These are phyloP conservation scores for Tortricodes alternella DNA, from an alignment of 2,888 invertebrate genomes.

Conservation along the genomic window DNA sequence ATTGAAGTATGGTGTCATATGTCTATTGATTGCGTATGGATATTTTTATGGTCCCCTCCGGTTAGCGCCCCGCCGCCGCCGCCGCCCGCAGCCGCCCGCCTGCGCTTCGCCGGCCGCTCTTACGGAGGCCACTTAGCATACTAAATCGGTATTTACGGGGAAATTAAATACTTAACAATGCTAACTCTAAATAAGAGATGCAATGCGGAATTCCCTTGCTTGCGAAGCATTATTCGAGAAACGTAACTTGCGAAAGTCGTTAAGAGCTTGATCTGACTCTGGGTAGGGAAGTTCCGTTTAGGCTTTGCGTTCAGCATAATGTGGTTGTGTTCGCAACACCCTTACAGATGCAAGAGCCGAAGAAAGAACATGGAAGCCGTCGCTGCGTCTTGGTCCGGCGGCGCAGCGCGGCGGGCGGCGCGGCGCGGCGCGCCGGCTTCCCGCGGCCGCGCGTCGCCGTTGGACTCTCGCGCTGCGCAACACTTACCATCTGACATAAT, in stretches of 20 bases:
- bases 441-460: constrained; percentile 43
- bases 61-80: constrained; percentile 74
- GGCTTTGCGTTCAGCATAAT: constrained; percentile 80
- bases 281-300: constrained; percentile 72
- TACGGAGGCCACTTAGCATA: constrained; percentile 78
- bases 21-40: constrained; percentile 83
- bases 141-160: constrained; percentile 82
- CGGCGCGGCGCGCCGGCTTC: constrained; percentile 37
- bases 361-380: constrained; percentile 56
- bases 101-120: constrained; percentile 69
- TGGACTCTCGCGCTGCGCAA: constrained; percentile 38
- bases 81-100: constrained; percentile 57
- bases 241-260: constrained; percentile 49
- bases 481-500: constrained; percentile 54
- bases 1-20: constrained; percentile 72
- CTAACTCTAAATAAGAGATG: constrained; percentile 64
- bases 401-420: constrained; percentile 29
- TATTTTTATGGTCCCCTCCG: constrained; percentile 81
- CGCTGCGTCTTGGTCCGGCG: constrained; percentile 36
- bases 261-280: constrained; percentile 73
- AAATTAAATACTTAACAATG: constrained; percentile 78
- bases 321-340: constrained; percentile 81
- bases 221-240: constrained; percentile 36
- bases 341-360: constrained; percentile 77
- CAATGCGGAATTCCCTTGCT: constrained; percentile 58